phyloP scores from a whole-genome alignment of 2,797 vertebrate genomes.

The Podargus strigoides region DNA sequence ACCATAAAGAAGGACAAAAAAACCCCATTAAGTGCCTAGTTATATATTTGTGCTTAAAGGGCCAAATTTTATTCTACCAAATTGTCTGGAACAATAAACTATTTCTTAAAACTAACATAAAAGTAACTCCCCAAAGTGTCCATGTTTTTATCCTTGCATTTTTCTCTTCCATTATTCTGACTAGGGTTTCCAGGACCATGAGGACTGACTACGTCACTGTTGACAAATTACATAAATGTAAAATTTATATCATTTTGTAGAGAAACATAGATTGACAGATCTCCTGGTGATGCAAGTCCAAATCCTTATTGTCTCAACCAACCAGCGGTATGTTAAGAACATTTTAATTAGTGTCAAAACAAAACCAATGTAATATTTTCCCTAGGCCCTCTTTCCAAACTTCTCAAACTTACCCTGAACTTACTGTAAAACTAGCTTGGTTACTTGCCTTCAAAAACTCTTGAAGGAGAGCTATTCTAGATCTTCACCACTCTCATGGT shows the following conservation, averaged over 20 bases:
- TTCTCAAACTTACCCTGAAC: background rate
- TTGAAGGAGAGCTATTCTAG: background rate
- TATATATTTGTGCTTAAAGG: background rate
- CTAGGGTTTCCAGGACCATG: background rate
- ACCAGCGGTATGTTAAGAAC: background rate
- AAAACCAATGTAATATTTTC: background rate
- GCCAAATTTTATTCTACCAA: background rate
- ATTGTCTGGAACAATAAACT: background rate
- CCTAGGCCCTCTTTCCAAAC: background rate
- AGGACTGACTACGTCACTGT: background rate
- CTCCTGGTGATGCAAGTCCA: background rate
- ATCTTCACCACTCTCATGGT: background rate
- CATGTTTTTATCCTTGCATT: background rate
- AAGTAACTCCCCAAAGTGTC: background rate
- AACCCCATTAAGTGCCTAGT: background rate
- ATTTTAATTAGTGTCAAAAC: background rate
- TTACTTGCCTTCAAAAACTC: background rate
- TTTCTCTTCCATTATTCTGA: background rate
- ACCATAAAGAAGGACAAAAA: background rate
- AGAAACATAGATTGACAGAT: background rate
- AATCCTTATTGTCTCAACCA: background rate
- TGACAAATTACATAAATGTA: background rate
- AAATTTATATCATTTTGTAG: background rate
- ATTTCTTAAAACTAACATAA: background rate
- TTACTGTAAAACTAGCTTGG: background rate